These are phyloP conservation scores for Nyctalus aviator DNA, from an alignment of 2,797 vertebrate genomes.

Conservation along the genomic window DNA sequence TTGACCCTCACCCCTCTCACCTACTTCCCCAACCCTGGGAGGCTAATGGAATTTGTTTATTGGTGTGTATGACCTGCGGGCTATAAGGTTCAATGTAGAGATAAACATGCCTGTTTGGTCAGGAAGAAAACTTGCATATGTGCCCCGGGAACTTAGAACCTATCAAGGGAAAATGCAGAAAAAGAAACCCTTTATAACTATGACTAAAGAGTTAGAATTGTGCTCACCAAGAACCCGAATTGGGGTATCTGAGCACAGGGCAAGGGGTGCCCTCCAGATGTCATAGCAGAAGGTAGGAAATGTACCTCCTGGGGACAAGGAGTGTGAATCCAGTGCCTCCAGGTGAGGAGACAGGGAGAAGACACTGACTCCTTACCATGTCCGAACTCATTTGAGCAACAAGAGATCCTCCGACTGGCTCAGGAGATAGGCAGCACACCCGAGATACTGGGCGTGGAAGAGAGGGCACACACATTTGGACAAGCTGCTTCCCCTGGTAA, in stretches of 20 bases:
- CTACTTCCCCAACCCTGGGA: background rate
- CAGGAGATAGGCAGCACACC: background rate
- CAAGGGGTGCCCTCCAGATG: accelerated
- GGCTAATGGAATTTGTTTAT: background rate
- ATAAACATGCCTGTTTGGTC: background rate
- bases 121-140: background rate
- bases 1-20: background rate
- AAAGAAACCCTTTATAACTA: background rate
- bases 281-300: background rate
- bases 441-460: background rate
- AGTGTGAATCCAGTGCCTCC: background rate
- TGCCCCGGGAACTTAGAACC: background rate
- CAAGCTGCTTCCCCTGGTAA: background rate
- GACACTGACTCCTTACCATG: too few species aligned
- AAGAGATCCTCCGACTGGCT: background rate
- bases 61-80: background rate
- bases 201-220: background rate
- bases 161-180: background rate
- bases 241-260: background rate
- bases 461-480: background rate
- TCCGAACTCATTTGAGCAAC: background rate
- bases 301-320: background rate
- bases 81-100: background rate
- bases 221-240: background rate
- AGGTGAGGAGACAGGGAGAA: background rate